Percentiles rank a stretch among this genome's conserved stretches.
phyloP scores from a whole-genome alignment of 2,113 vertebrate genomes.

The Physeter macrocephalus region DNA sequence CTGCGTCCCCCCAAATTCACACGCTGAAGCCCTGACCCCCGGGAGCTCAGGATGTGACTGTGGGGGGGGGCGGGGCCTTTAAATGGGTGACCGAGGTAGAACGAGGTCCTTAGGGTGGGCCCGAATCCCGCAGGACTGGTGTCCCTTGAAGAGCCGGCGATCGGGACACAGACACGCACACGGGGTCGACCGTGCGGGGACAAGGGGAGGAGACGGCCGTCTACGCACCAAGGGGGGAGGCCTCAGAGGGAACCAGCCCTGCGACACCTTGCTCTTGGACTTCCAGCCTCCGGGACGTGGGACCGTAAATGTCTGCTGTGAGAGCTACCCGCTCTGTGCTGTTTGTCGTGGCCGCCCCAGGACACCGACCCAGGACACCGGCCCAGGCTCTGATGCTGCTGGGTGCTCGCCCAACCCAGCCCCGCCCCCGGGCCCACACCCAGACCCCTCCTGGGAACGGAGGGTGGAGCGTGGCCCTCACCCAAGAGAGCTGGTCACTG shows the following conservation, averaged over 20 bases:
- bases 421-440: no score
- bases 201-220: background rate
- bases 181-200: rapidly evolving
- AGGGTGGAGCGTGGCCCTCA: background rate
- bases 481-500: background rate
- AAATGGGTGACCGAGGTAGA: background rate
- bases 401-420: rapidly evolving
- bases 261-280: background rate
- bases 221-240: no score
- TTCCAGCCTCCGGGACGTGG: background rate
- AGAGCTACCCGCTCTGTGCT: rapidly evolving
- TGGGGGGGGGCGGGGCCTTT: background rate
- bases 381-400: no score
- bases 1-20: no score
- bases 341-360: background rate
- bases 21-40: background rate
- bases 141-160: background rate
- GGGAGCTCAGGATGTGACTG: background rate
- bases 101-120: rapidly evolving
- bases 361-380: background rate
- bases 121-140: background rate
- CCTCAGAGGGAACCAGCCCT: background rate
- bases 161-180: background rate
- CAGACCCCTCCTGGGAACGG: background rate
- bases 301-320: background rate